Percentiles rank a stretch among this genome's conserved stretches.
Evolutionary conservation across 2,797 vertebrate species (phyloP).

Genomic region (Xenopus petersii): DNA sequence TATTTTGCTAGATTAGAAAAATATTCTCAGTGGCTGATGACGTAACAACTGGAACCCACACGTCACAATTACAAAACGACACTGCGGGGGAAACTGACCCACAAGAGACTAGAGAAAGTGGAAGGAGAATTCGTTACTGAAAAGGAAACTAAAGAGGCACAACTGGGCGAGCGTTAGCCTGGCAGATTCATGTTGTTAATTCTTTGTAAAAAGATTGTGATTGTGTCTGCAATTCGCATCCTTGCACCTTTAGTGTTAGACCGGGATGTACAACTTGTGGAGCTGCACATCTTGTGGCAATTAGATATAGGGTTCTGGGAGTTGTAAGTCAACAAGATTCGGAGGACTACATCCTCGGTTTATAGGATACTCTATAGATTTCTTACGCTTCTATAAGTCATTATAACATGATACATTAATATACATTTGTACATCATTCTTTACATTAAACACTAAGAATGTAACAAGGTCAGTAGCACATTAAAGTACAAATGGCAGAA

Average conservation of each 20-base stretch:
- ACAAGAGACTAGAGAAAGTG: constrained; percentile 23
- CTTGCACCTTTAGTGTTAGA: neutral
- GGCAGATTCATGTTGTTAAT: neutral
- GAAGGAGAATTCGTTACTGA: constrained; percentile 2
- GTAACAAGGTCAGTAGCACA: neutral
- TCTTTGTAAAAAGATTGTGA: neutral
- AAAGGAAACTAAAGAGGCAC: constrained; percentile 39
- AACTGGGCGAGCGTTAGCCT: neutral
- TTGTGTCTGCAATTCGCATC: constrained; percentile 6
- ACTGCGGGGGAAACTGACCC: constrained; percentile 26
- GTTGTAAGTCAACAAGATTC: too few relatives aligned
- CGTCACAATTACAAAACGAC: constrained; percentile 44
- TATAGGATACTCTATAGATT: neutral
- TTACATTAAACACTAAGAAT: neutral
- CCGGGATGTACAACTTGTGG: too few relatives aligned
- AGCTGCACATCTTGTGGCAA: too few relatives aligned
- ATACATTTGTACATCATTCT: neutral
- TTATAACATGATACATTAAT: neutral
- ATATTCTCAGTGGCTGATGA: constrained; percentile 39
- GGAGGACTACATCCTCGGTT: neutral
- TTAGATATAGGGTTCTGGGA: too few relatives aligned
- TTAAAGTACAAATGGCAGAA: neutral
- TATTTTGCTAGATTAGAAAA: constrained; percentile 41
- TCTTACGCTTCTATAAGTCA: neutral
- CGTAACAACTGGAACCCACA: constrained; percentile 18